Conservation (phyloP, 2,113 vertebrate genomes). For the Gymnarchus niloticus region DNA sequence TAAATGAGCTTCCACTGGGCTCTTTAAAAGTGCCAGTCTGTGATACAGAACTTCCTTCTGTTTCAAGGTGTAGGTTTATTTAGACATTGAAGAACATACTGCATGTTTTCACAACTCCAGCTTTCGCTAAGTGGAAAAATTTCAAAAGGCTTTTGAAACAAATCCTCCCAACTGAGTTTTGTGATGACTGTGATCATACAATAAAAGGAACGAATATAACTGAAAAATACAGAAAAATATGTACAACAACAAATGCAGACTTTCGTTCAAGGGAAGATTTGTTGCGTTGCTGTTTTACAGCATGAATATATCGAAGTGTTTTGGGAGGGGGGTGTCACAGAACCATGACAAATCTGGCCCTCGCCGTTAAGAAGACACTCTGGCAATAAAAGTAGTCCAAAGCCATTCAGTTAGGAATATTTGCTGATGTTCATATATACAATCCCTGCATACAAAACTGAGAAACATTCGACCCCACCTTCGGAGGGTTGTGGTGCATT, state of each 20-base stretch:
- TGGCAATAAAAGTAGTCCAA: not conserved
- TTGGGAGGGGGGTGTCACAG: not conserved
- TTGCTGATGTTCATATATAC: not conserved
- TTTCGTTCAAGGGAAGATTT: not conserved
- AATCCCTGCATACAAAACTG: not conserved
- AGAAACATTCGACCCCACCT: not conserved
- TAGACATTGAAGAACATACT: not conserved
- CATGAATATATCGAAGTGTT: not conserved
- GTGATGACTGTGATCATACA: not conserved
- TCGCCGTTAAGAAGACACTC: not conserved
- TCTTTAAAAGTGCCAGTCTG: slow-evolving; percentile 39
- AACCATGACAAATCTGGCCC: not conserved
- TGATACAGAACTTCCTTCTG: slow-evolving; percentile 24
- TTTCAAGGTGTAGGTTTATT: slow-evolving; percentile 12
- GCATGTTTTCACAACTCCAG: not conserved
- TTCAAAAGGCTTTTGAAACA: not conserved
- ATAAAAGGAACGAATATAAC: not conserved
- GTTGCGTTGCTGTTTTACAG: not conserved
- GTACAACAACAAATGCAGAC: not conserved
- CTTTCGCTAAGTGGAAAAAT: slow-evolving; percentile 1
- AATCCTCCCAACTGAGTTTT: not conserved
- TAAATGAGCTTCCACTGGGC: slow-evolving; percentile 32
- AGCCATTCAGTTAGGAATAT: not conserved
- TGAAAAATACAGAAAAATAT: not conserved
- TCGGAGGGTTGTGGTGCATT: not conserved